phyloP scores from a whole-genome alignment of 2,113 vertebrate genomes.

The Menidia beryllina region DNA sequence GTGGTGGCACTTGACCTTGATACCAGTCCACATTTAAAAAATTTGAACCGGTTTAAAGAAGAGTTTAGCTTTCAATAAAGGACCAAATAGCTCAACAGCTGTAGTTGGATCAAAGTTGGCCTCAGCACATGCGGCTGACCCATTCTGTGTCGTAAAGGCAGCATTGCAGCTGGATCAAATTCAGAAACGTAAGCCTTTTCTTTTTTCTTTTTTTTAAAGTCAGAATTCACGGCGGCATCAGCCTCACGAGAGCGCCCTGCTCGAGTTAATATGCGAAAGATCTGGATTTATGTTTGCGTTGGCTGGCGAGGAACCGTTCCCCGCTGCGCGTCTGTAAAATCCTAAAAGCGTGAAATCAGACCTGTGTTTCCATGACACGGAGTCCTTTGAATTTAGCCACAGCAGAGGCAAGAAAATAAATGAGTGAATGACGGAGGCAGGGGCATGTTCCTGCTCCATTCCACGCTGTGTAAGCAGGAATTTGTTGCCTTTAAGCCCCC shows the following conservation, averaged over 20 bases:
- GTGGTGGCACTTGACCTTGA: background rate
- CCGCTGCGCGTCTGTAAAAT: slow-evolving; percentile 40
- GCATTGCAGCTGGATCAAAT: slow-evolving; percentile 10
- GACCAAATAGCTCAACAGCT: background rate
- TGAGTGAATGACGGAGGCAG: slow-evolving; percentile 5
- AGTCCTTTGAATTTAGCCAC: slow-evolving; percentile 35
- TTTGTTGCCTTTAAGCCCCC: slow-evolving; percentile 10
- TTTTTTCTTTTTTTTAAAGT: no score
- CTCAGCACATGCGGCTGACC: background rate
- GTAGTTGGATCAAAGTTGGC: background rate
- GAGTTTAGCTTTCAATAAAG: background rate
- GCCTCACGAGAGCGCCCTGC: slow-evolving; percentile 3
- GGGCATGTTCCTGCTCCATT: slow-evolving; percentile 11
- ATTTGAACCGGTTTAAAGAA: background rate
- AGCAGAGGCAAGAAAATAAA: slow-evolving; percentile 22
- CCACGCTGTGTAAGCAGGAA: slow-evolving; percentile 15
- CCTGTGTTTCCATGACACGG: slow-evolving; percentile 47
- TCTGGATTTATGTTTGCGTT: slow-evolving; percentile 41
- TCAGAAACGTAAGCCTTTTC: slow-evolving; percentile 28
- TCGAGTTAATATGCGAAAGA: slow-evolving; percentile 34
- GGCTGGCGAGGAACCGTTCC: background rate
- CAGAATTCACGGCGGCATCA: background rate
- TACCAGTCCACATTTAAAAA: background rate
- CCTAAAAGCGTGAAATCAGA: slow-evolving; percentile 45
- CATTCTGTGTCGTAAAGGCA: slow-evolving; percentile 1